Conservation (phyloP, 2,888 invertebrate genomes). For the Rhogogaster chlorosoma region DNA sequence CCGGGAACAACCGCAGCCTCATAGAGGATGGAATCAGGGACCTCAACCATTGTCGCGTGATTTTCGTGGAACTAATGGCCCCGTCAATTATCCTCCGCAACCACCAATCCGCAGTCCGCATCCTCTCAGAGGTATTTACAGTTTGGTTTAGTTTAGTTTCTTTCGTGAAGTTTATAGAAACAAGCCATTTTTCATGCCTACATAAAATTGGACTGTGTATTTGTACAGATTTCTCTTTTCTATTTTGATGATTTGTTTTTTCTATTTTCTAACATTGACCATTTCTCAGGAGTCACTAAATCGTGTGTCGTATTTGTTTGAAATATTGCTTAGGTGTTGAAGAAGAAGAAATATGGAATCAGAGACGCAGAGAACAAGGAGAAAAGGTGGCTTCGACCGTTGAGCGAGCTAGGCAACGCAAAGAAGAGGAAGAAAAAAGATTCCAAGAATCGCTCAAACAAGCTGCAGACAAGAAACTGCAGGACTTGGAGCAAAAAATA, state of each 20-base stretch:
- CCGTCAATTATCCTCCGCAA: constrained; percentile 63
- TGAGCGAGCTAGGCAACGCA: constrained; percentile 90
- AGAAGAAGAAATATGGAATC: constrained; percentile 86
- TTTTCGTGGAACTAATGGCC: constrained; percentile 72
- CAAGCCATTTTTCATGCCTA: background rate
- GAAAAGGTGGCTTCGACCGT: constrained; percentile 89
- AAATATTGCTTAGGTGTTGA: constrained; percentile 72
- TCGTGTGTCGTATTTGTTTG: background rate
- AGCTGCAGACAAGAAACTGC: constrained; percentile 84
- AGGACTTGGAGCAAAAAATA: constrained; percentile 85
- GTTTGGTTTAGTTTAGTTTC: background rate
- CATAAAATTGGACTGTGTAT: too few relatives aligned
- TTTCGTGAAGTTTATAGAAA: background rate
- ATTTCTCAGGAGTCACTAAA: background rate
- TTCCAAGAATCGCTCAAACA: constrained; percentile 83
- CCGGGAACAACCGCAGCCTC: constrained; percentile 58
- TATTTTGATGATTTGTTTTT: too few relatives aligned
- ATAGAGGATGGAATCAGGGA: constrained; percentile 68
- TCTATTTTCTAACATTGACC: too few relatives aligned
- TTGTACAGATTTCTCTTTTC: too few relatives aligned
- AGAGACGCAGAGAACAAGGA: constrained; percentile 84
- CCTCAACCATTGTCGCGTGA: constrained; percentile 57
- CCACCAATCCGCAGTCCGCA: constrained; percentile 77
- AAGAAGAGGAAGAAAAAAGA: constrained; percentile 93
- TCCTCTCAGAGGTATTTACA: constrained; percentile 67